Evolutionary conservation across 2,888 invertebrate species (phyloP).

Genomic region (Tribolium freemani): DNA sequence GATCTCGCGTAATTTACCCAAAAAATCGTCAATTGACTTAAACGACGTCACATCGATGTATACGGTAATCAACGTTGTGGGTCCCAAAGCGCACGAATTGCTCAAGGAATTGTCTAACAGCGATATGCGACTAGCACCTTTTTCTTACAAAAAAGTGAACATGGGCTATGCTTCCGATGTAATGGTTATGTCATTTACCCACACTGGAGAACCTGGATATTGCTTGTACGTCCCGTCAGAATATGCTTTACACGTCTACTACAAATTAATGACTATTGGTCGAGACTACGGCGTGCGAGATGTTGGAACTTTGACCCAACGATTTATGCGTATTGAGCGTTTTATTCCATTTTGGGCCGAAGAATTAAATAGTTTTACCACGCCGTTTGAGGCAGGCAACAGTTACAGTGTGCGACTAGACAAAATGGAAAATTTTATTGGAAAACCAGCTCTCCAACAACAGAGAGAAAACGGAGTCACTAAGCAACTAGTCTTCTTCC

Average conservation of each 20-base stretch:
- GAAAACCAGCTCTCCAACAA: conserved; percentile 74
- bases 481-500: conserved; percentile 75
- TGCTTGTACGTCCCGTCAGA: conserved; percentile 80
- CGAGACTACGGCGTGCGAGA: conserved; percentile 78
- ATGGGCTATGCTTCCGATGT: conserved; percentile 79
- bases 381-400: conserved; percentile 76
- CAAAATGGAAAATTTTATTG: conserved; percentile 75
- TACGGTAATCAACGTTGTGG: conserved; percentile 79
- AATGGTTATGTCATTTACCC: conserved; percentile 79
- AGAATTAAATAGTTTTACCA: conserved; percentile 74
- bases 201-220: conserved; percentile 81
- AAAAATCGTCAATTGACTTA: conserved; percentile 72
- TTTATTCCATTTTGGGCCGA: conserved; percentile 83
- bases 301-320: conserved; percentile 77
- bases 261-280: conserved; percentile 76
- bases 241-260: conserved; percentile 82
- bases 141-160: conserved; percentile 78
- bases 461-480: conserved; percentile 75
- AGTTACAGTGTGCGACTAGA: conserved; percentile 74
- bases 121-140: conserved; percentile 74
- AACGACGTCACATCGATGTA: conserved; percentile 82
- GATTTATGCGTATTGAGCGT: conserved; percentile 78
- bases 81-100: conserved; percentile 77
- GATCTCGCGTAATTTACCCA: conserved; percentile 76
- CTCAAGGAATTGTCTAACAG: conserved; percentile 76